These are phyloP conservation scores for Lepidocyrtinus sp. DNA, from an alignment of 2,888 invertebrate genomes.

Conservation along the genomic window DNA sequence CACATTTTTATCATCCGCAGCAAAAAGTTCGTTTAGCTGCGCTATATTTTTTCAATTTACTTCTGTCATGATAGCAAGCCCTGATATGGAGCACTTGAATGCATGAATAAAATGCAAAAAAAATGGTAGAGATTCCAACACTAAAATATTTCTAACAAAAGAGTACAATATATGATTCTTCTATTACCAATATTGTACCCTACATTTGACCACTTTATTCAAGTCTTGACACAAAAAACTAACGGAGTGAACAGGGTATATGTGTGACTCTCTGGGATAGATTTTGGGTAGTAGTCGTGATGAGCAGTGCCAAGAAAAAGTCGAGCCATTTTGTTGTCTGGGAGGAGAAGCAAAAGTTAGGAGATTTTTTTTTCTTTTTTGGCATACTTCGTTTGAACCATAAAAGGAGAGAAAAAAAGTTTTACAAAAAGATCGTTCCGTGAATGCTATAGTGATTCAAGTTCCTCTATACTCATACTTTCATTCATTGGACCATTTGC, in stretches of 20 bases:
- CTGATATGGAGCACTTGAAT: background rate
- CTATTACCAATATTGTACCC: background rate
- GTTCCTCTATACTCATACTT: background rate
- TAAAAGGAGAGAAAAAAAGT: slow-evolving; percentile 16
- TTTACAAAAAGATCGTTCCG: background rate
- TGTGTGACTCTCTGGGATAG: background rate
- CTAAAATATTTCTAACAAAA: slow-evolving; percentile 3
- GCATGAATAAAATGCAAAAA: slow-evolving; percentile 7
- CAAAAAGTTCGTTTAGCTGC: background rate
- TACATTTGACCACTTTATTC: slow-evolving; percentile 11
- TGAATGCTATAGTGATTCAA: background rate
- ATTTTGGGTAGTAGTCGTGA: background rate
- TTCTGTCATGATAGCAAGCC: background rate
- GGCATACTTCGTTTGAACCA: slow-evolving; percentile 18
- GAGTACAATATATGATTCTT: background rate
- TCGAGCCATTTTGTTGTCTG: background rate
- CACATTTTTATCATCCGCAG: slow-evolving; percentile 14
- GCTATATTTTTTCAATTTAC: slow-evolving; percentile 13
- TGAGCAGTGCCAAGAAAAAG: slow-evolving; percentile 1
- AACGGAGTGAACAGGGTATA: slow-evolving; percentile 5
- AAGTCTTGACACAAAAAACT: slow-evolving; percentile 16
- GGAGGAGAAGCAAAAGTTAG: background rate
- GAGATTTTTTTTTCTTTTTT: background rate
- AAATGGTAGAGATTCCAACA: background rate
- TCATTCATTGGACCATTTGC: slow-evolving; percentile 5